These are phyloP conservation scores for Drosophila nannoptera DNA, from an alignment of 1,140 invertebrate species.

Conservation along the genomic window DNA sequence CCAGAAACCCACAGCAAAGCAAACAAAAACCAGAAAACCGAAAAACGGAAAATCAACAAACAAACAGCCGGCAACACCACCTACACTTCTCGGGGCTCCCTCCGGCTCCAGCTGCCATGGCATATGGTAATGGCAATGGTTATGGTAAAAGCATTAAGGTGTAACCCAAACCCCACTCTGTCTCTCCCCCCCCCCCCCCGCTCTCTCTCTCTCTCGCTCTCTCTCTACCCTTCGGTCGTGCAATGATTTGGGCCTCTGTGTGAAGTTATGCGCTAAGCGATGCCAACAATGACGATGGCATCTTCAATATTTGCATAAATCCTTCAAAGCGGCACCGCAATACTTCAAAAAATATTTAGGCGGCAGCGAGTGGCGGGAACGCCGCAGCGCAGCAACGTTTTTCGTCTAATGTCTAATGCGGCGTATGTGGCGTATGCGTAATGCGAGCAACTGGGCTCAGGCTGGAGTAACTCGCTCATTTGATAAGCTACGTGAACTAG, in stretches of 20 bases:
- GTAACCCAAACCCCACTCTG: slow-evolving; percentile 21
- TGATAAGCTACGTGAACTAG: background rate
- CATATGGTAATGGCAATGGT: slow-evolving; percentile 73
- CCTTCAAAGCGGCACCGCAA: slow-evolving; percentile 52
- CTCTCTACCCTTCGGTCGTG: too few species aligned
- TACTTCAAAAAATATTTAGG: slow-evolving; percentile 59
- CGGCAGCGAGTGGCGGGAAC: slow-evolving; percentile 27
- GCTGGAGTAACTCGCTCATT: background rate
- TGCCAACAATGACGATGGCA: slow-evolving; percentile 59
- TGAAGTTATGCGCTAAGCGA: slow-evolving; percentile 63
- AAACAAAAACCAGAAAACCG: slow-evolving; percentile 65
- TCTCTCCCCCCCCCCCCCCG: too few species aligned
- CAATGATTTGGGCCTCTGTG: slow-evolving; percentile 36
- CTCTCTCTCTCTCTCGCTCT: too few species aligned
- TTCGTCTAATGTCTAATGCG: slow-evolving; percentile 47
- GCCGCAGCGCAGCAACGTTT: slow-evolving; percentile 24
- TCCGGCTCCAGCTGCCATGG: background rate
- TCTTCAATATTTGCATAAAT: slow-evolving; percentile 74
- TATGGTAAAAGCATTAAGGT: slow-evolving; percentile 75
- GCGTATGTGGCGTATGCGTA: slow-evolving; percentile 47
- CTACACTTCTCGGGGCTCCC: background rate
- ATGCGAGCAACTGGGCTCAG: slow-evolving; percentile 30
- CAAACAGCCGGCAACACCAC: slow-evolving; percentile 44
- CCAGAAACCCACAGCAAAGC: slow-evolving; percentile 43
- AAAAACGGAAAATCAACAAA: slow-evolving; percentile 72